Base-by-base conservation (phyloP, 2,888 invertebrate genomes). In the Arrhopalites spinosus region DNA sequence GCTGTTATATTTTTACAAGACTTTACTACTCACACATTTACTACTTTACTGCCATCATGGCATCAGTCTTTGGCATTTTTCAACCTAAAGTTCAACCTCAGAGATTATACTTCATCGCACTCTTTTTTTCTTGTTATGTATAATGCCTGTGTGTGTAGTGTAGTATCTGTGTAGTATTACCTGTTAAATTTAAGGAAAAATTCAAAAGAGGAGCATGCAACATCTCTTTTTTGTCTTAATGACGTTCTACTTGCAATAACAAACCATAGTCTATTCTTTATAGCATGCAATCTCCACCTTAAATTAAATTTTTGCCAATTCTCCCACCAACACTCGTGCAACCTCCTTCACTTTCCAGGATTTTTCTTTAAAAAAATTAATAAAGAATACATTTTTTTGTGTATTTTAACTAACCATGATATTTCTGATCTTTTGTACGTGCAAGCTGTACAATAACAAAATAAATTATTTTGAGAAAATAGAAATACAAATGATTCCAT, bases 1-100 rank as follows among this genome's bases (percentile, higher is more conserved):
- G 47, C 61, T 69, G 47, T 68, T 61, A 61, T 74, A 68, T 74
- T 69, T 68, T 25, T 25, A 45, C 61, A 50, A 56, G 2, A 8
- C n/a, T 50, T 73, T 64, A 61, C 64, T 36, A 27, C n/a, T 25
- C 72, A 15, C 69, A 69, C 56, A 43, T 53, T 1, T 17, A 53
- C 5, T 13, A 53, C 17, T n/a, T 20, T 20, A 53, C 53, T 45
- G 47, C 53, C 3, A 25, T 20, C 59, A 25, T 59, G 59, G 59
- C 20, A 59, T 59, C n/a, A n/a, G n/a, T n/a, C n/a, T n/a, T n/a
- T n/a, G n/a, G n/a, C n/a, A n/a, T n/a, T n/a, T n/a, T n/a, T n/a
- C n/a, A n/a, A n/a, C n/a, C n/a, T n/a, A n/a, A n/a, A n/a, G n/a
- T n/a, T n/a, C n/a, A n/a, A n/a, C n/a, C n/a, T n/a, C n/a, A n/a